phyloP scores from a whole-genome alignment of 2,113 vertebrate species.

The Platichthys flesus region DNA sequence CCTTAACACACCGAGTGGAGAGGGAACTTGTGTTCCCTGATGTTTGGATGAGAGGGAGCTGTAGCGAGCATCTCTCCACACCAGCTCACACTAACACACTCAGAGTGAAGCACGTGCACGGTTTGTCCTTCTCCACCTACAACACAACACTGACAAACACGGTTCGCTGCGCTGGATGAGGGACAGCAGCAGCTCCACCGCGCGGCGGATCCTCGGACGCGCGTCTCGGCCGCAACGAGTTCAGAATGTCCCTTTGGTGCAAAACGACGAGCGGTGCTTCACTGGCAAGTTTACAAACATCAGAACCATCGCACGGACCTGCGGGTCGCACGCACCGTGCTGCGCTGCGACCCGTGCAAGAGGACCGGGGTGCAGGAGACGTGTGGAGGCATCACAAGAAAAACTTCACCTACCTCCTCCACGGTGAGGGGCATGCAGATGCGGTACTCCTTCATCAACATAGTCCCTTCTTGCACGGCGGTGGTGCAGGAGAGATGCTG shows the following conservation, averaged over 20 bases:
- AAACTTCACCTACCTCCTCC: constrained; percentile 85
- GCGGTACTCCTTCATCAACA: constrained; percentile 91
- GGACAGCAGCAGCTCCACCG: constrained; percentile 63
- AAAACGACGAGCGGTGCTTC: constrained; percentile 20
- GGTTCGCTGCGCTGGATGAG: not conserved
- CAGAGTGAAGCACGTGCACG: not conserved
- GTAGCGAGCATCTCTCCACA: not conserved
- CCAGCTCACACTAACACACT: not conserved
- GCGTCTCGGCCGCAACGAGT: not conserved
- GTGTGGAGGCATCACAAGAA: not conserved
- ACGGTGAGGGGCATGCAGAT: constrained; percentile 92
- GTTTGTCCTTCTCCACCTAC: constrained; percentile 1
- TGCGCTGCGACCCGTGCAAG: too few relatives aligned
- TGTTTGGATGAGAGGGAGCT: not conserved
- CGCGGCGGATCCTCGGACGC: constrained; percentile 23
- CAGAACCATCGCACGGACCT: not conserved
- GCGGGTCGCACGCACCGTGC: not conserved
- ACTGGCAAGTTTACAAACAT: constrained; percentile 31
- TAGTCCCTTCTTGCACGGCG: constrained; percentile 59
- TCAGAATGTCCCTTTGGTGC: constrained; percentile 26
- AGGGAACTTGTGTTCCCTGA: not conserved
- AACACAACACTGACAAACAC: constrained; percentile 6
- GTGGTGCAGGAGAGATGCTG: not conserved
- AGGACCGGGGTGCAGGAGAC: not conserved
- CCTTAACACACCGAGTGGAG: not conserved